Conservation (phyloP, 2,113 vertebrate genomes). For the Phrynosoma blainvillii region DNA sequence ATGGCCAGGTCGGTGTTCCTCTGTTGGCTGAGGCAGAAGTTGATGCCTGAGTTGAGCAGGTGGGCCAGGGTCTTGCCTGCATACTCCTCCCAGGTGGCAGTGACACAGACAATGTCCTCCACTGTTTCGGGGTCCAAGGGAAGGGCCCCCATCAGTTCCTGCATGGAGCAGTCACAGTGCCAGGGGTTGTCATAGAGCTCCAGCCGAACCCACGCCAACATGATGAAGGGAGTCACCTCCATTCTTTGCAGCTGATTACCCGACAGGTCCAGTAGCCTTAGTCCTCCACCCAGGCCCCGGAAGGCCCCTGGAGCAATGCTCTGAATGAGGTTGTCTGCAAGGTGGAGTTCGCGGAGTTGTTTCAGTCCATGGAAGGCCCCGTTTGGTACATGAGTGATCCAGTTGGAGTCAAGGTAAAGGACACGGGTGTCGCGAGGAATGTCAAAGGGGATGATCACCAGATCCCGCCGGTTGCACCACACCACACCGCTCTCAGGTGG, state of each 20-base stretch:
- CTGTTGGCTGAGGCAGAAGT: conserved; percentile 75
- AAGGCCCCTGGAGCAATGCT: conserved; percentile 73
- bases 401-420: conserved; percentile 81
- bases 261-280: conserved; percentile 80
- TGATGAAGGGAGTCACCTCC: conserved; percentile 72
- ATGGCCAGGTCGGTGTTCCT: conserved; percentile 77
- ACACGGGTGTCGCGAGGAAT: conserved; percentile 74
- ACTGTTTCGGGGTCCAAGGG: conserved; percentile 76
- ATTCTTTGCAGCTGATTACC: conserved; percentile 77
- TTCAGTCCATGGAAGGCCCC: conserved; percentile 74
- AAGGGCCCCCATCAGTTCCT: conserved; percentile 79
- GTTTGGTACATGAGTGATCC: conserved; percentile 76
- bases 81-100: conserved; percentile 74
- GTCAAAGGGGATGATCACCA: conserved; percentile 75
- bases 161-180: conserved; percentile 82
- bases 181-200: conserved; percentile 82
- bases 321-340: conserved; percentile 81
- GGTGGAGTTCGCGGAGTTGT: conserved; percentile 78
- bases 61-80: conserved; percentile 74
- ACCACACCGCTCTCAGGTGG: conserved; percentile 74
- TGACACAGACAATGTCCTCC: conserved; percentile 80
- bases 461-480: conserved; percentile 71
- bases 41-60: conserved; percentile 76
- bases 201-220: conserved; percentile 71
- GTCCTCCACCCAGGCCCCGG: conserved; percentile 71